Conservation (phyloP, 2,888 invertebrate species). For the Chrysodeixis includens region DNA sequence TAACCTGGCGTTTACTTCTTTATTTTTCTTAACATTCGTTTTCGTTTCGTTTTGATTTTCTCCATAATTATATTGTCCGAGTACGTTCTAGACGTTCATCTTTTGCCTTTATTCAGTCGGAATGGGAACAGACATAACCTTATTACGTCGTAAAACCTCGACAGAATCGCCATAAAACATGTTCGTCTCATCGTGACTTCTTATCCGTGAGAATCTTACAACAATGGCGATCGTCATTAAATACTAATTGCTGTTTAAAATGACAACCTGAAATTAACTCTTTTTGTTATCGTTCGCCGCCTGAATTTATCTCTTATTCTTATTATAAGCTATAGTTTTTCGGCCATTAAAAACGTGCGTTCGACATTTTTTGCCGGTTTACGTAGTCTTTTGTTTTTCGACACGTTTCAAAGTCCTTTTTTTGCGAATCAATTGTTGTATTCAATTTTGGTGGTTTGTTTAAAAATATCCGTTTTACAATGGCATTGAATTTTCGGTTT, state of each 20-base stretch:
- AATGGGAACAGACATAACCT: slow-evolving; percentile 56
- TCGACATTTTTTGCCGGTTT: slow-evolving; percentile 34
- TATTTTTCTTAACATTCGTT: slow-evolving; percentile 19
- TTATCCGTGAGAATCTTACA: slow-evolving; percentile 70
- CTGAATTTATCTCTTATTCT: slow-evolving; percentile 53
- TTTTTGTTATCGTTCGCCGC: slow-evolving; percentile 62
- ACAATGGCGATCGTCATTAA: slow-evolving; percentile 73
- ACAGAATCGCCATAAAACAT: slow-evolving; percentile 56
- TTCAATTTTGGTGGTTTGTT: slow-evolving; percentile 42
- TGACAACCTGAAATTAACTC: slow-evolving; percentile 69
- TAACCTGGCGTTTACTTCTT: slow-evolving; percentile 23
- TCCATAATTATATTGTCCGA: slow-evolving; percentile 31
- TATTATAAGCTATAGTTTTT: slow-evolving; percentile 26
- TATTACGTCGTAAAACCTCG: slow-evolving; percentile 60
- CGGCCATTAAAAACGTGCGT: slow-evolving; percentile 23
- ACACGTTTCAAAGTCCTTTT: slow-evolving; percentile 46
- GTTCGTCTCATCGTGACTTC: slow-evolving; percentile 46
- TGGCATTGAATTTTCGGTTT: slow-evolving; percentile 29
- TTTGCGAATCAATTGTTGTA: slow-evolving; percentile 52
- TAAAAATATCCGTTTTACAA: slow-evolving; percentile 38
- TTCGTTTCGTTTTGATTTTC: slow-evolving; percentile 23
- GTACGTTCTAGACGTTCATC: slow-evolving; percentile 36
- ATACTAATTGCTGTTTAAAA: slow-evolving; percentile 70
- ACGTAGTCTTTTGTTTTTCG: slow-evolving; percentile 47
- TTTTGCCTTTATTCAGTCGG: slow-evolving; percentile 40